These are phyloP conservation scores for Blastomussa wellsi DNA, from an alignment of 92 coral and sea anemone species.

Conservation along the genomic window DNA sequence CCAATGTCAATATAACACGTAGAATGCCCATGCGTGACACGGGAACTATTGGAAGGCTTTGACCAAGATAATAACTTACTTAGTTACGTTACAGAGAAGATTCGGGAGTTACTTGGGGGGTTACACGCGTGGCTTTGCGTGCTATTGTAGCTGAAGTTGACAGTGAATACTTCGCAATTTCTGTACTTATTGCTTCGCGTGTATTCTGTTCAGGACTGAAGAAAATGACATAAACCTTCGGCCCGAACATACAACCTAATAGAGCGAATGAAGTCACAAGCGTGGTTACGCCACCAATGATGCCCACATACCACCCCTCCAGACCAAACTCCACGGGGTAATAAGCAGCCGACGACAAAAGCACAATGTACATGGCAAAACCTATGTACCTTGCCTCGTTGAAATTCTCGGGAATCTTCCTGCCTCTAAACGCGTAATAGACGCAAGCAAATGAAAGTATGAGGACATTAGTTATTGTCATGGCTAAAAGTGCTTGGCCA, in stretches of 20 bases:
- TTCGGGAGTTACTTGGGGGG: background rate
- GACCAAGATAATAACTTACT: background rate
- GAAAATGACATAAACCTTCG: slow-evolving; percentile 34
- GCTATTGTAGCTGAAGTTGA: background rate
- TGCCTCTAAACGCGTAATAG: slow-evolving; percentile 35
- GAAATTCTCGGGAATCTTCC: slow-evolving; percentile 47
- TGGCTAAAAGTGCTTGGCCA: slow-evolving; percentile 9
- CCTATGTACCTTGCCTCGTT: slow-evolving; percentile 44
- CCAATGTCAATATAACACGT: background rate
- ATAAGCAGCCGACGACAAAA: slow-evolving; percentile 23
- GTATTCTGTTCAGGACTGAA: slow-evolving; percentile 40
- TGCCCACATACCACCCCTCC: slow-evolving; percentile 48
- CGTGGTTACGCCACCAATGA: slow-evolving; percentile 14
- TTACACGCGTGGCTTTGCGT: background rate
- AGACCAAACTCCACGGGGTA: slow-evolving; percentile 27
- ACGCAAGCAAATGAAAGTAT: slow-evolving; percentile 24
- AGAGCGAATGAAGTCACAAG: slow-evolving; percentile 30
- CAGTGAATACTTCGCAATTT: slow-evolving; percentile 32
- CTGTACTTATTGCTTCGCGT: slow-evolving; percentile 33
- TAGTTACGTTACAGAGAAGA: background rate
- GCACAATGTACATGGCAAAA: slow-evolving; percentile 41
- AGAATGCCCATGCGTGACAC: background rate
- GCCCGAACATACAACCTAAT: slow-evolving; percentile 35
- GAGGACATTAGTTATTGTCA: background rate
- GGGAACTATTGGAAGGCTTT: background rate